Evolutionary conservation across 2,888 invertebrate species (phyloP).

Genomic region (Chymomyza fuscimana): DNA sequence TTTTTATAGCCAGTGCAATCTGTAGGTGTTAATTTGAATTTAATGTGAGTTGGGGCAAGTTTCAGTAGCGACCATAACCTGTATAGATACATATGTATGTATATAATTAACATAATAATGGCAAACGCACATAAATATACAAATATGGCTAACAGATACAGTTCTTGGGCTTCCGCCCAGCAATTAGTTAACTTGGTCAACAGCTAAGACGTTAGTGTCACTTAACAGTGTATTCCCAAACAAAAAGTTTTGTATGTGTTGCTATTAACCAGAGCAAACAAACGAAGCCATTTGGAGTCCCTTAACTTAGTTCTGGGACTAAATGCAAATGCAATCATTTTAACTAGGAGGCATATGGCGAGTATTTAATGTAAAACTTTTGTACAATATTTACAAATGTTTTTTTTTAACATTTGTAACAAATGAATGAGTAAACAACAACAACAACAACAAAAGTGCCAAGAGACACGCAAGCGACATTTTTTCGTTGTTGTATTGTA

Average conservation of each 20-base stretch:
- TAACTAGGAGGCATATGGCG: not conserved
- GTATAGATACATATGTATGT: not conserved
- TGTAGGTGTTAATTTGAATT: conserved; percentile 38
- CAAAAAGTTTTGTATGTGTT: not conserved
- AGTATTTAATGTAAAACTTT: conserved; percentile 60
- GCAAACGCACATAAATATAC: not conserved
- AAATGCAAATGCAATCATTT: not conserved
- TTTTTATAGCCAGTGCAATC: conserved; percentile 40
- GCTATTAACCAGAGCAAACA: not conserved
- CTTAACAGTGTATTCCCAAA: not conserved
- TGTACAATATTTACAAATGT: conserved; percentile 68
- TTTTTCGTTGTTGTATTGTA: conserved; percentile 20
- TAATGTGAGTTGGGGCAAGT: conserved; percentile 12
- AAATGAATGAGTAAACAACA: conserved; percentile 43
- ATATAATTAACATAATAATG: not conserved
- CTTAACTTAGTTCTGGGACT: not conserved
- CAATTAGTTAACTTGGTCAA: not conserved
- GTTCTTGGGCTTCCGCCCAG: not conserved
- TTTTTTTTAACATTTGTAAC: conserved; percentile 46
- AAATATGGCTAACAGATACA: not conserved
- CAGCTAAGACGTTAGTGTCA: not conserved
- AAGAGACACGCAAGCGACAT: conserved; percentile 65
- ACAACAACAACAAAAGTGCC: conserved; percentile 14
- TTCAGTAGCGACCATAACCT: conserved; percentile 23
- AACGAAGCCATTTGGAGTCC: not conserved